Evolutionary conservation across 2,888 invertebrate species (phyloP).

Genomic region (Habroteleia sp.): DNA sequence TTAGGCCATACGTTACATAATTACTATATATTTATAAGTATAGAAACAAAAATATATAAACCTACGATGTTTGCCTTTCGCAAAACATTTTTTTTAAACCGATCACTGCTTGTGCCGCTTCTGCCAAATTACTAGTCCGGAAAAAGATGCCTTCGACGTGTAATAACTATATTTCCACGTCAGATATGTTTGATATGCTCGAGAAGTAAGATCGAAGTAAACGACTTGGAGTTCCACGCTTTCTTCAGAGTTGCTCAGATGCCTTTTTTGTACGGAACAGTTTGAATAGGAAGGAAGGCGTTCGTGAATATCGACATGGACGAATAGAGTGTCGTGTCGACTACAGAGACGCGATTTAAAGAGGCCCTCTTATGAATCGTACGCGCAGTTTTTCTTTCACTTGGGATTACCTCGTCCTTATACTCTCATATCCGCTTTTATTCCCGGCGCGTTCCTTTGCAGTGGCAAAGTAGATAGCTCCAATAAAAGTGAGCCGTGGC

Average conservation of each 20-base stretch:
- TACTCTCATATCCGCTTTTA: constrained; percentile 62
- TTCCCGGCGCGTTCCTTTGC: constrained; percentile 64
- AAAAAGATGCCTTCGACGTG: constrained; percentile 11
- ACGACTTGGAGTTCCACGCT: constrained; percentile 30
- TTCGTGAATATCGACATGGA: constrained; percentile 58
- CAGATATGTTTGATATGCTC: constrained; percentile 42
- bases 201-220: constrained; percentile 45
- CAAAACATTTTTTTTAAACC: no score
- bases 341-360: constrained; percentile 62
- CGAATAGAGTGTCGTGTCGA: constrained; percentile 59
- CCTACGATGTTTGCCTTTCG: no score
- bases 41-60: no score
- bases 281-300: constrained; percentile 56
- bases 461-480: constrained; percentile 63
- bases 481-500: constrained; percentile 66
- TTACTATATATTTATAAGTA: no score
- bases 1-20: no score
- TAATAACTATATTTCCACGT: constrained; percentile 36
- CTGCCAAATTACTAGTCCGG: neutral
- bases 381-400: constrained; percentile 60
- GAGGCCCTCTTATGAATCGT: constrained; percentile 64
- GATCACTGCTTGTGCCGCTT: no score
- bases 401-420: constrained; percentile 58
- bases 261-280: constrained; percentile 36
- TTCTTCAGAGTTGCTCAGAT: constrained; percentile 23